Conservation (phyloP, 2,888 invertebrate species). For the Mesodorylaimus sp. region DNA sequence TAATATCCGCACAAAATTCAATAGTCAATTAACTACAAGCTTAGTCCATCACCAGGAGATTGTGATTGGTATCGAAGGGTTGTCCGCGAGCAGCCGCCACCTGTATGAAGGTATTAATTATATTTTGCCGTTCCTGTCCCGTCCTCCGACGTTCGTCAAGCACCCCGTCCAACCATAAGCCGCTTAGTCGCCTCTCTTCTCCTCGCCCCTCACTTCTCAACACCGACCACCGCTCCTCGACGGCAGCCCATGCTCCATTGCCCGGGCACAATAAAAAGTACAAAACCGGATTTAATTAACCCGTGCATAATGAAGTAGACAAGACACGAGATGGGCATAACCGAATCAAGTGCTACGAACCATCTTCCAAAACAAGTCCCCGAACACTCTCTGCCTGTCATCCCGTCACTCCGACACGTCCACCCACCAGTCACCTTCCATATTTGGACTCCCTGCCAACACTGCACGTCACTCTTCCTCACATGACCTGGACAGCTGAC, state of each 20-base stretch:
- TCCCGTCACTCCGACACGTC: too few species aligned
- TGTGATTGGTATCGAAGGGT: background rate
- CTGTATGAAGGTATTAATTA: background rate
- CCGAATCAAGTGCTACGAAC: background rate
- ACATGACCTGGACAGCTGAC: too few species aligned
- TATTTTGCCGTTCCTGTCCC: background rate
- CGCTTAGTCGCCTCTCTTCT: too few species aligned
- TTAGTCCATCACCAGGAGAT: background rate
- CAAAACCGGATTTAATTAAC: background rate
- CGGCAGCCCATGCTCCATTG: too few species aligned
- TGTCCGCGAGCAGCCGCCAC: background rate
- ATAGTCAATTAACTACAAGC: background rate
- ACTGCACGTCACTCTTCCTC: too few species aligned
- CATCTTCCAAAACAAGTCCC: background rate
- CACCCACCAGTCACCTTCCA: too few species aligned
- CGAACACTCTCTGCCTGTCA: background rate
- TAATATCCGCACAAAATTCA: background rate
- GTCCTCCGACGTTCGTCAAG: background rate
- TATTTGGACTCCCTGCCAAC: too few species aligned
- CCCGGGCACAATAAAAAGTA: too few species aligned
- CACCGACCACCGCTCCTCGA: too few species aligned
- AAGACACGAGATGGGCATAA: background rate
- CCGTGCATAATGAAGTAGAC: background rate
- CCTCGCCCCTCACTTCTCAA: too few species aligned
- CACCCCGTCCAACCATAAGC: too few species aligned